Evolutionary conservation across 1,140 invertebrate genomes (phyloP).

Genomic region (Drosophila littoralis): DNA sequence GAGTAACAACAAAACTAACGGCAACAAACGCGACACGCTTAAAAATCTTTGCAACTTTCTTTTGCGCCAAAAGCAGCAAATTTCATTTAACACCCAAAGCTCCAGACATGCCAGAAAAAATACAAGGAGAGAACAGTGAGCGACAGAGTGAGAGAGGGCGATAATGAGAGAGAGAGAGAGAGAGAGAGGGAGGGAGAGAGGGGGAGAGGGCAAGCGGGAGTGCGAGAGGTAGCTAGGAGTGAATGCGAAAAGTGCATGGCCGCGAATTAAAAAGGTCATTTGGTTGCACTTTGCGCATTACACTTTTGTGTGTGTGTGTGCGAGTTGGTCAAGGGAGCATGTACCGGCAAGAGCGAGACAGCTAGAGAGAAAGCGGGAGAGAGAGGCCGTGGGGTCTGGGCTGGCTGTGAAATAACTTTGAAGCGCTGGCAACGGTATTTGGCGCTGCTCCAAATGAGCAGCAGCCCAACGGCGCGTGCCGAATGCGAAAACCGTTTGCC

Average conservation of each 20-base stretch:
- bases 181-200: neutral
- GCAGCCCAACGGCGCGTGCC: constrained; percentile 65
- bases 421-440: constrained; percentile 47
- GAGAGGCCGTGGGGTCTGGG: constrained; percentile 10
- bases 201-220: neutral
- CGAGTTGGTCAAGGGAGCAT: constrained; percentile 7
- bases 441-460: constrained; percentile 72
- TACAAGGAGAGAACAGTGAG: neutral
- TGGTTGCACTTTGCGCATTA: constrained; percentile 73
- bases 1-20: constrained; percentile 16
- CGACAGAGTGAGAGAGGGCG: neutral
- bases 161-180: neutral
- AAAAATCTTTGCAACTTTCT: constrained; percentile 80
- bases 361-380: neutral
- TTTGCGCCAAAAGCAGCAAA: constrained; percentile 78
- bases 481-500: constrained; percentile 38
- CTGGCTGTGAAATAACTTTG: constrained; percentile 56
- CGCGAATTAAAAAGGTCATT: constrained; percentile 82
- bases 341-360: neutral
- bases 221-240: neutral
- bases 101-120: constrained; percentile 32
- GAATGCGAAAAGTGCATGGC: constrained; percentile 70
- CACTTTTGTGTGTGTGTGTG: constrained; percentile 18
- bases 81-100: constrained; percentile 75
- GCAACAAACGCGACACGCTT: constrained; percentile 69